Evolutionary conservation across 2,113 vertebrate genomes (phyloP), one percentile per base, ranked within the genome.

Genomic region (Pelobates fuscus): DNA sequence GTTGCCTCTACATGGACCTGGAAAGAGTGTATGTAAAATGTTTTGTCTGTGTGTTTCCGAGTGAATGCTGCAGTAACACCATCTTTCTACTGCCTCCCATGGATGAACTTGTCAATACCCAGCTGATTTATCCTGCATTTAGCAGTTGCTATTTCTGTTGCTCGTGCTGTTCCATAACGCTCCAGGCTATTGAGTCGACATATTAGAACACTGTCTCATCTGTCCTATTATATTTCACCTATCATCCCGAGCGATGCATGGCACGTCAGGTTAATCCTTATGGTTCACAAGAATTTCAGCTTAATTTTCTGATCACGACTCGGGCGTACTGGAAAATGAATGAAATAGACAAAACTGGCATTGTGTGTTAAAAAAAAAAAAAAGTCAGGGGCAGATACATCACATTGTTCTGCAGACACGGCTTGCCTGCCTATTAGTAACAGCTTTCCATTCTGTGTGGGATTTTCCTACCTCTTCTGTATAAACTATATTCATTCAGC

Each of bases 201-300:
- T 55, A 76, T 76, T 76, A 76, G 73, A 37, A 77, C 64, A 52
- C 23, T 30, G 65, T 61, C 57, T 68, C 73, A 77, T 77, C 73
- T 61, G 73, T 77, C 73, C 64, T 29, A 68, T 77, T 77, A 61
- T 77, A 68, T 77, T 77, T 67, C 71, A 74, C 64, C 64, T 68
- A 68, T 46, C 41, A 66, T n/a, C 67, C 46, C 44, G 73, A 55
- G 60, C 65, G 67, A 37, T 52, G 64, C 59, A 26, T 61, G 73
- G 73, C 73, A 68, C 46, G 57, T 61, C 64, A 77, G 64, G 65
- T 30, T 32, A 59, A 60, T 44, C 52, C 37, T 67, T 67, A 68
- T 24, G 43, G 66, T 44, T 76, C 72, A 49, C n/a, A 64, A 59
- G 55, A 66, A 67, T 32, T 61, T 14, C 58, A 61, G 46, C 55